These are phyloP conservation scores for Leptoteleia sp. DNA, from an alignment of 1,140 invertebrate genomes.

Conservation along the genomic window DNA sequence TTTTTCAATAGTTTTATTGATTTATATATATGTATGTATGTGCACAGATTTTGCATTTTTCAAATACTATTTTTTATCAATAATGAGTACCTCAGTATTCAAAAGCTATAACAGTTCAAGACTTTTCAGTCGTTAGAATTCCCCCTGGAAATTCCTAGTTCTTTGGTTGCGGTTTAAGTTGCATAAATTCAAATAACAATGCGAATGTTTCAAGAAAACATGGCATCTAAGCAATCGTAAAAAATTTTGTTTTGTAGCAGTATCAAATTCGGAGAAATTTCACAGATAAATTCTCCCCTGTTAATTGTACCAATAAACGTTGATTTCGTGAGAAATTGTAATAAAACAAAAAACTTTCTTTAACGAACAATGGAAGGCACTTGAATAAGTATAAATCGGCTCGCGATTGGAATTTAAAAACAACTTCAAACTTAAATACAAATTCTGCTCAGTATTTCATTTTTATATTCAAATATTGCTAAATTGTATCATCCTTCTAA, in stretches of 20 bases:
- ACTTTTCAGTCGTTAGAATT: conserved; percentile 24
- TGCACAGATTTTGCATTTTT: background rate
- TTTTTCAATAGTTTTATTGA: too few relatives aligned
- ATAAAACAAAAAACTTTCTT: conserved; percentile 13
- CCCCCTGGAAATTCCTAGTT: conserved; percentile 19
- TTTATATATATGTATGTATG: too few relatives aligned
- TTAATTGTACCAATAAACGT: conserved; percentile 5
- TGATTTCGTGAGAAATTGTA: background rate
- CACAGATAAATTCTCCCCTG: too few relatives aligned
- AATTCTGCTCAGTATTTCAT: conserved; percentile 14
- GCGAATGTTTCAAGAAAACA: conserved; percentile 1
- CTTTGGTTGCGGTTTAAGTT: conserved; percentile 9
- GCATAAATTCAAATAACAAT: conserved; percentile 21
- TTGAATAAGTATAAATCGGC: conserved; percentile 20
- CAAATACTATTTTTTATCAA: background rate
- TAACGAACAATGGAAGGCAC: background rate
- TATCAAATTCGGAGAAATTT: too few relatives aligned
- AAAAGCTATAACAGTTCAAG: conserved; percentile 35
- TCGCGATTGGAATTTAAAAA: conserved; percentile 16
- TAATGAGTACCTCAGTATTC: conserved; percentile 35
- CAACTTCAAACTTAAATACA: conserved; percentile 24
- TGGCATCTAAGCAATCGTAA: background rate
- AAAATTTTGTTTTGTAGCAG: too few relatives aligned
- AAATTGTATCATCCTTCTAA: too few relatives aligned
- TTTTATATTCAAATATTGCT: background rate